phyloP scores from a whole-genome alignment of 2,888 invertebrate genomes.

The Panopea generosa region DNA sequence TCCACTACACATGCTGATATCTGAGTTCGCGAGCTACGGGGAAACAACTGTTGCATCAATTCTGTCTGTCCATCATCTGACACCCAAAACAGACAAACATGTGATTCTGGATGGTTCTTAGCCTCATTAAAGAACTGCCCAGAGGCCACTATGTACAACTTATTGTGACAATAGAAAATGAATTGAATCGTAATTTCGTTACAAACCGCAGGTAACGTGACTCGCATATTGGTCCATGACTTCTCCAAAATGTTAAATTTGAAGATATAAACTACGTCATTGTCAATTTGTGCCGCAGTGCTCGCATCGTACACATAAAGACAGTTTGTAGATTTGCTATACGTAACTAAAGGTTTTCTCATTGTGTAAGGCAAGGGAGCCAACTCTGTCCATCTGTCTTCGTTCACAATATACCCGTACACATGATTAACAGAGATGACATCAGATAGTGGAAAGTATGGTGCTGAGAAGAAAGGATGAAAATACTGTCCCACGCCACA shows the following conservation, averaged over 20 bases:
- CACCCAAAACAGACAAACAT: slow-evolving; percentile 63
- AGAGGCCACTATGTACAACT: slow-evolving; percentile 65
- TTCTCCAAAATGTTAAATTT: slow-evolving; percentile 65
- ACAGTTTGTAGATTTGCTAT: slow-evolving; percentile 49
- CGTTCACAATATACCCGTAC: slow-evolving; percentile 70
- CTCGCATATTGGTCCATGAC: slow-evolving; percentile 66
- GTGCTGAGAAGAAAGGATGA: slow-evolving; percentile 60
- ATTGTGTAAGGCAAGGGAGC: slow-evolving; percentile 73
- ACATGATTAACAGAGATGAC: slow-evolving; percentile 66
- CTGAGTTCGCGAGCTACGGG: slow-evolving; percentile 61
- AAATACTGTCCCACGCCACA: slow-evolving; percentile 66
- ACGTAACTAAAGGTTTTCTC: slow-evolving; percentile 64
- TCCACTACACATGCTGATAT: slow-evolving; percentile 57
- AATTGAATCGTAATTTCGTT: slow-evolving; percentile 60
- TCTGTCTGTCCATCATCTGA: slow-evolving; percentile 57
- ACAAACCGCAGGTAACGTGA: slow-evolving; percentile 59
- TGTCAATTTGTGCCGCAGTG: slow-evolving; percentile 28
- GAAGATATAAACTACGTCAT: slow-evolving; percentile 47
- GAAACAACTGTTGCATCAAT: slow-evolving; percentile 62
- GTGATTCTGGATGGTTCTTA: slow-evolving; percentile 35
- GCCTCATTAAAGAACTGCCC: slow-evolving; percentile 25
- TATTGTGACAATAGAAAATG: slow-evolving; percentile 60
- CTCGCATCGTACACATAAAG: slow-evolving; percentile 68
- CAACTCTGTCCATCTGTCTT: slow-evolving; percentile 74
- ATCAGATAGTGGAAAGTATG: slow-evolving; percentile 64